A percentile compares a stretch with the other conserved stretches of the same genome.
phyloP scores from a whole-genome alignment of 1,140 invertebrate species.

The Drosophila elegans region DNA sequence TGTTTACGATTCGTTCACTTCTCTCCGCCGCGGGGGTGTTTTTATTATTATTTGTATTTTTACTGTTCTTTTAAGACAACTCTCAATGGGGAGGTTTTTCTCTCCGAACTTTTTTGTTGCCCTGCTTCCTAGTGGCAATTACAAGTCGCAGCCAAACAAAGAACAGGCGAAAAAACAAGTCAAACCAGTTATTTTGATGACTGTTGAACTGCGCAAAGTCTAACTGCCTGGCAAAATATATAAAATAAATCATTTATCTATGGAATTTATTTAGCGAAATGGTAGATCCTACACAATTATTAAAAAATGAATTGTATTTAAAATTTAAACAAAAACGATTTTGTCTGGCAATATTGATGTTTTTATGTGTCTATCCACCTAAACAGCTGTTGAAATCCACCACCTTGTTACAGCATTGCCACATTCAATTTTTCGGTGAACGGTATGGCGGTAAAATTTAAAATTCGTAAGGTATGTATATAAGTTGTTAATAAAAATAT shows the following conservation, averaged over 20 bases:
- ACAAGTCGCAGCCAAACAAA: slow-evolving; percentile 27
- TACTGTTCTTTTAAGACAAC: slow-evolving; percentile 12
- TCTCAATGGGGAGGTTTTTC: slow-evolving; percentile 14
- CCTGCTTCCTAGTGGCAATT: slow-evolving; percentile 18
- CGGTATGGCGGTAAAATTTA: neutral
- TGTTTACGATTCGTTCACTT: slow-evolving; percentile 12
- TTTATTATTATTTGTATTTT: slow-evolving; percentile 21
- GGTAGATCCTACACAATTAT: no score
- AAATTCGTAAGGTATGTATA: neutral
- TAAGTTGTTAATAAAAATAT: no score
- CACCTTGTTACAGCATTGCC: slow-evolving; percentile 6
- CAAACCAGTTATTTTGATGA: slow-evolving; percentile 47
- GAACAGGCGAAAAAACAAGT: slow-evolving; percentile 41
- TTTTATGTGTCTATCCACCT: neutral
- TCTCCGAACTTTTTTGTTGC: slow-evolving; percentile 26
- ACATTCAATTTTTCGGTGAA: neutral
- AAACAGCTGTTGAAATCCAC: neutral
- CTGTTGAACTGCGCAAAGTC: neutral
- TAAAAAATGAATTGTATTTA: no score
- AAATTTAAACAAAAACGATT: slow-evolving; percentile 19
- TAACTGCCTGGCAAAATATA: neutral
- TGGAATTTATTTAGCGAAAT: no score
- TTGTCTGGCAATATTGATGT: slow-evolving; percentile 6
- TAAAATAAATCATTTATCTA: neutral
- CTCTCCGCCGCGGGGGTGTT: slow-evolving; percentile 42